Conservation (phyloP, 1,140 invertebrate species). For the Bemisia tabaci region DNA sequence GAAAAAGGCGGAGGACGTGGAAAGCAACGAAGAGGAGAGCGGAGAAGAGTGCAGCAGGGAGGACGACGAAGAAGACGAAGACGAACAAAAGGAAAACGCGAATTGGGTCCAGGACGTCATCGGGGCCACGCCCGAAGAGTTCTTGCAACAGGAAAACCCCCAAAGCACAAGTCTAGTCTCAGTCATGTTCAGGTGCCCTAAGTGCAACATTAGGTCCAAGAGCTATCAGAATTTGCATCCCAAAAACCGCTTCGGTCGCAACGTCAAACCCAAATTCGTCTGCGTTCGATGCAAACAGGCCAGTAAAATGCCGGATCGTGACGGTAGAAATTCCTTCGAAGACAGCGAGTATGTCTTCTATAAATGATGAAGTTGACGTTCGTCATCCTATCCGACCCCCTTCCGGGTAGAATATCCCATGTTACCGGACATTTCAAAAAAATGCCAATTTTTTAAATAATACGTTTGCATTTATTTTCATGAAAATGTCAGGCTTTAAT, state of each 20-base stretch:
- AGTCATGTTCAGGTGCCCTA: not conserved
- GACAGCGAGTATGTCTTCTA: not conserved
- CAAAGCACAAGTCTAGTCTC: not conserved
- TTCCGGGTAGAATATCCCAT: no score
- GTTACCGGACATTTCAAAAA: no score
- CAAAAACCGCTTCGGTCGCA: not conserved
- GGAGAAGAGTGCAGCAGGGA: not conserved
- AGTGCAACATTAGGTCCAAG: not conserved
- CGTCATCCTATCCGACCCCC: not conserved
- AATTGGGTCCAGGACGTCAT: not conserved
- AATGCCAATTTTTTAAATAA: no score
- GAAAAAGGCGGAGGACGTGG: not conserved
- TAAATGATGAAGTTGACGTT: not conserved
- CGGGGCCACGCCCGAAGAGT: not conserved
- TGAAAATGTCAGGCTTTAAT: no score
- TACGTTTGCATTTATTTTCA: no score
- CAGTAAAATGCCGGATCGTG: not conserved
- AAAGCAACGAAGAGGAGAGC: not conserved
- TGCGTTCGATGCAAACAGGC: not conserved
- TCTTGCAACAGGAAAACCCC: not conserved
- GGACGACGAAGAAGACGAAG: not conserved
- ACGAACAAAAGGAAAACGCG: not conserved
- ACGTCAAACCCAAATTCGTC: not conserved
- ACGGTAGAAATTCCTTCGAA: not conserved
- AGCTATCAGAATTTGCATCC: not conserved